Base-by-base conservation (phyloP, 2,797 vertebrate genomes). In the Sorex maritimensis region DNA sequence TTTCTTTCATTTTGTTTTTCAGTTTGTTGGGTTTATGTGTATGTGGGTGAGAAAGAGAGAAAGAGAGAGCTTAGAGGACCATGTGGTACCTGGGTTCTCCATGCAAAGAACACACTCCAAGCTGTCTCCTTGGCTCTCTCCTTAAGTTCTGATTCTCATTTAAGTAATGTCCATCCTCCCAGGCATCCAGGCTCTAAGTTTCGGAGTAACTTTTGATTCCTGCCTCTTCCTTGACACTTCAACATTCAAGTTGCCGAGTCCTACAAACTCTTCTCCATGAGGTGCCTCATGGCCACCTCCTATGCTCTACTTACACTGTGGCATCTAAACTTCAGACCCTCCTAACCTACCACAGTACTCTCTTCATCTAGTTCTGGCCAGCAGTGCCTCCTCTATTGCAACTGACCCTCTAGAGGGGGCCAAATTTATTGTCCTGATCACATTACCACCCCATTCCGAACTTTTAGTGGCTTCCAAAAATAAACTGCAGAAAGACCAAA, bases 401-500 rank as follows among this genome's bases (percentile, higher is more conserved):
- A 58, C 7, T 12, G 46, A 52, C 55, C 19, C 28, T 86, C 26
- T n/a, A 90, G 46, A 87, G 80, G 21, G 94, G 91, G 88, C 94
- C 92, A 95, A 34, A 97, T 84, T 74, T 90, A 52, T 41, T 52
- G 58, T 87, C 67, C 61, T 82, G 71, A 84, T 90, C 67, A 75
- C n/a, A 15, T 61, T 52, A 71, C 38, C 63, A 61, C 10, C 19
- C 34, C 23, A 41, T 46, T 63, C 52, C 88, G 89, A 91, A 93
- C 17, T 73, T 85, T 67, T 41, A 84, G 34, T 58, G 24, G 34
- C 28, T 84, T 46, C 26, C 28, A 26, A 90, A 90, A 95, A 61
- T 28, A 71, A 82, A 41, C 65, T 83, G 30, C 96, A 97, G 97
- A 98, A 95, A 96, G 80, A 97, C 88, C 73, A 93, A 52, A 41